phyloP scores from a whole-genome alignment of 2,113 vertebrate species.

The Phoxinus phoxinus region DNA sequence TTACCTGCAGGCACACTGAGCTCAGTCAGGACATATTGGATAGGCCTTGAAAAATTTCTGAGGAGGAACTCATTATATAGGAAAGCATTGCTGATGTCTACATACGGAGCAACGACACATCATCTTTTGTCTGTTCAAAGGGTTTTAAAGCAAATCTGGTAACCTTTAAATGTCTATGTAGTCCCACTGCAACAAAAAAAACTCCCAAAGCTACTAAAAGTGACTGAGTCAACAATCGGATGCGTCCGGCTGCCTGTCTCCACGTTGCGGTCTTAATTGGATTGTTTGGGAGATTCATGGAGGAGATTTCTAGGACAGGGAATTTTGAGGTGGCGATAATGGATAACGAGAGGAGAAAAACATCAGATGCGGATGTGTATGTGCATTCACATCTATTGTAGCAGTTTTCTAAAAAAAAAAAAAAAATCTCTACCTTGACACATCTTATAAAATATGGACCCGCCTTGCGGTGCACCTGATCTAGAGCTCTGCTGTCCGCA shows the following conservation, averaged over 20 bases:
- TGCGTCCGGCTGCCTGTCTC: neutral
- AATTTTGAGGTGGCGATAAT: conserved; percentile 11
- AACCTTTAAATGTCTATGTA: conserved; percentile 7
- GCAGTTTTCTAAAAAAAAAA: conserved; percentile 12
- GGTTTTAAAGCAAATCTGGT: conserved; percentile 21
- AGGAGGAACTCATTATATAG: conserved; percentile 52
- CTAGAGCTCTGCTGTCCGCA: conserved; percentile 26
- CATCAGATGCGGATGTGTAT: conserved; percentile 15
- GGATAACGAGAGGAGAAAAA: conserved; percentile 27
- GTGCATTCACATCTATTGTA: neutral
- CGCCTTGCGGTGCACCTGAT: neutral
- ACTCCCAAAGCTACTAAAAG: neutral
- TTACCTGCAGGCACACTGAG: conserved; percentile 48
- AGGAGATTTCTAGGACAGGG: conserved; percentile 18
- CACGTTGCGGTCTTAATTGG: conserved; percentile 10
- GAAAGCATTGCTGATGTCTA: conserved; percentile 51
- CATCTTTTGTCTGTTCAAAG: conserved; percentile 37
- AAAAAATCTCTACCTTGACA: conserved; percentile 6
- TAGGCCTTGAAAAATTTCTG: conserved; percentile 50
- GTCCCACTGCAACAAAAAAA: neutral
- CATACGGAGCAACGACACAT: conserved; percentile 29
- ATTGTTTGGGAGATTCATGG: conserved; percentile 39
- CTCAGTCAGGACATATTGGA: conserved; percentile 49
- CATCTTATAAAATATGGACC: conserved; percentile 42
- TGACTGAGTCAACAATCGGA: conserved; percentile 39